Conservation (phyloP, 2,888 invertebrate genomes). For the Stramonita haemastoma region DNA sequence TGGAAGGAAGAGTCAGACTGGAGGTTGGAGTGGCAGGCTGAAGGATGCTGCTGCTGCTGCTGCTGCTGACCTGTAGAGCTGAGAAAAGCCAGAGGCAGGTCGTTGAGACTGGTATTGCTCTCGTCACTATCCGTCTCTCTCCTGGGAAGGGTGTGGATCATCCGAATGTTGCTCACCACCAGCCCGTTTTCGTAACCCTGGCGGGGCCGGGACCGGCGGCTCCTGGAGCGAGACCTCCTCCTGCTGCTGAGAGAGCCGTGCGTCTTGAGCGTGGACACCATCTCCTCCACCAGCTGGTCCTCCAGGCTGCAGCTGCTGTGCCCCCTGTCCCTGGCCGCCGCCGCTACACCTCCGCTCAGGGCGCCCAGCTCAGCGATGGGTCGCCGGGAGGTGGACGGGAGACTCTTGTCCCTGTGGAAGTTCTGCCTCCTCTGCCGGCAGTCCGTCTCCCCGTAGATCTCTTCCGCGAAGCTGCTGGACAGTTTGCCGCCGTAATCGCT, state of each 20-base stretch:
- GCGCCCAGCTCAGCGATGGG: background rate
- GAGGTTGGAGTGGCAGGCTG: background rate
- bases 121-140: constrained; percentile 26
- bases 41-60: background rate
- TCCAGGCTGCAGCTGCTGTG: constrained; percentile 25
- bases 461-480: background rate
- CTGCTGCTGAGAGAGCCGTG: background rate
- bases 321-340: background rate
- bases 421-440: no score
- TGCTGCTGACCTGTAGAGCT: background rate
- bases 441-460: constrained; percentile 10
- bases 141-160: background rate
- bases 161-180: background rate
- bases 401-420: background rate
- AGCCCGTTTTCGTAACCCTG: background rate
- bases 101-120: constrained; percentile 24
- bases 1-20: constrained; percentile 26
- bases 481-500: background rate
- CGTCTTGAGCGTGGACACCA: background rate
- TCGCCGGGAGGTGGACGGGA: constrained; percentile 1
- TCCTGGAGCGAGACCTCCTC: constrained; percentile 11
- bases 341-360: background rate
- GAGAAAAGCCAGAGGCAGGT: background rate
- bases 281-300: constrained; percentile 23
- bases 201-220: background rate